phyloP scores from a whole-genome alignment of 2,113 vertebrate genomes.

The Callionymus lyra region DNA sequence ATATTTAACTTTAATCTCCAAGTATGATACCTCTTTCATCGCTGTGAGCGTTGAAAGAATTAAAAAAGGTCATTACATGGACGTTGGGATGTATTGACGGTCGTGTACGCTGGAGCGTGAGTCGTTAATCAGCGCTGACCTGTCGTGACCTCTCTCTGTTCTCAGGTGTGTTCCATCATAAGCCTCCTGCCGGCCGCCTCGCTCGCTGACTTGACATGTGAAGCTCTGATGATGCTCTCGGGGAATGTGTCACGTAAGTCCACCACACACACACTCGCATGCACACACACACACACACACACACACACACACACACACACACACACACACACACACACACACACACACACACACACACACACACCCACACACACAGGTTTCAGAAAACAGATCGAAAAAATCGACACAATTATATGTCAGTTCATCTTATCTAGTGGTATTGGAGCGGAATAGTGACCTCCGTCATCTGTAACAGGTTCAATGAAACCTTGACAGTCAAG shows the following conservation, averaged over 20 bases:
- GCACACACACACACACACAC: slow-evolving; percentile 2
- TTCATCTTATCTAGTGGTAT: too few species aligned
- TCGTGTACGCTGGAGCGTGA: not conserved
- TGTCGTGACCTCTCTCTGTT: slow-evolving; percentile 5
- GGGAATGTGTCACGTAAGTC: not conserved
- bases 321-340: too few species aligned
- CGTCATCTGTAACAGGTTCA: too few species aligned
- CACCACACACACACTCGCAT: not conserved
- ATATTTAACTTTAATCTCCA: too few species aligned
- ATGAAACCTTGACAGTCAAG: too few species aligned
- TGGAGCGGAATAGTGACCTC: too few species aligned
- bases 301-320: slow-evolving; percentile 2
- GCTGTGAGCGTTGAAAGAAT: too few species aligned
- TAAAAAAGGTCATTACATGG: too few species aligned
- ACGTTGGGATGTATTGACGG: not conserved
- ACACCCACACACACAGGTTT: not conserved
- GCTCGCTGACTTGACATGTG: slow-evolving; percentile 52
- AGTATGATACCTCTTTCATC: too few species aligned
- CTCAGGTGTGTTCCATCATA: slow-evolving; percentile 50
- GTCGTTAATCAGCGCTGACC: slow-evolving; percentile 7
- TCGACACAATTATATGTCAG: too few species aligned
- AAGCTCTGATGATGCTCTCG: slow-evolving; percentile 9
- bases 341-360: slow-evolving; percentile 5
- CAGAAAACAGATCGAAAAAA: too few species aligned
- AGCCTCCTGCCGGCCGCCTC: slow-evolving; percentile 39